A percentile compares a stretch with the other conserved stretches of the same genome.
Evolutionary conservation across 2,113 vertebrate genomes (phyloP).

Genomic region (Cyprinodon tularosa): DNA sequence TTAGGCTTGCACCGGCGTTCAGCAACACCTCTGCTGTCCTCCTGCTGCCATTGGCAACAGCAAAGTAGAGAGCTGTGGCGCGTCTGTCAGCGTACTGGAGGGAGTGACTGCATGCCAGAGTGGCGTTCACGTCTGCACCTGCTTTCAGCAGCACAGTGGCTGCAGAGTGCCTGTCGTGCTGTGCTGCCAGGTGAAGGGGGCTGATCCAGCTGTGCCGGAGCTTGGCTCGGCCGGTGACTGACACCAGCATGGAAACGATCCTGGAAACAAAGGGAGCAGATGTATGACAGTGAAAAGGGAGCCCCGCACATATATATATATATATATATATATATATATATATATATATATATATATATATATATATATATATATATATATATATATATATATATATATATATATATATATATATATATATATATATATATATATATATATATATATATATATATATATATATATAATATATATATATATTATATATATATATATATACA

Average conservation of each 20-base stretch:
- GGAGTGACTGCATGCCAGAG: conserved; percentile 82
- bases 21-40: conserved; percentile 84
- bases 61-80: conserved; percentile 86
- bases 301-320: no score
- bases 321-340: no score
- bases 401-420: no score
- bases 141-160: conserved; percentile 86
- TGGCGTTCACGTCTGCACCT: conserved; percentile 88
- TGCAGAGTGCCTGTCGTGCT: conserved; percentile 83
- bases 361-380: no score
- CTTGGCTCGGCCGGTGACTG: conserved; percentile 87
- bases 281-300: not conserved
- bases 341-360: no score
- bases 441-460: no score
- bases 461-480: no score
- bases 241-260: conserved; percentile 88
- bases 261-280: conserved; percentile 70
- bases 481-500: no score
- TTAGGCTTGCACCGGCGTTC: conserved; percentile 86
- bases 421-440: no score
- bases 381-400: no score
- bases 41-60: conserved; percentile 84
- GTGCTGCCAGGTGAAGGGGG: conserved; percentile 90
- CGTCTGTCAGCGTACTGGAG: conserved; percentile 87
- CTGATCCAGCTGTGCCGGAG: conserved; percentile 89